Base-by-base conservation (phyloP, 2,113 vertebrate species). In the Ranitomeya variabilis region DNA sequence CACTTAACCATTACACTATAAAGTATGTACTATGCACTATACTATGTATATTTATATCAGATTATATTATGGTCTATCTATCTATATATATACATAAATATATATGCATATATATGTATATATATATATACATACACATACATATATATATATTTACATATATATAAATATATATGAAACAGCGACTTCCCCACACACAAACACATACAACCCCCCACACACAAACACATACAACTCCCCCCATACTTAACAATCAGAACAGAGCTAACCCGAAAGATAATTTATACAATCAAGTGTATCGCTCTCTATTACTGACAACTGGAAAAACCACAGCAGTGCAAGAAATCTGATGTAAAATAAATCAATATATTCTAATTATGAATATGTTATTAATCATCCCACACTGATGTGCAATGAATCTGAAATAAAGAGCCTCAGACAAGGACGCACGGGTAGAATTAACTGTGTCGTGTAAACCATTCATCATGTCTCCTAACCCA, bases 311-410 rank as follows among this genome's bases (percentile, higher is more conserved):
- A 54, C 62, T 23, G 18, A 80, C 76, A 80, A 66, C 76, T 67
- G 60, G 21, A 80, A 59, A 87, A 69, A 87, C 57, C 57, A 21
- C 73, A 78, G 37, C 18, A 57, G 16, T 69, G 52, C 19, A 81
- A 66, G 52, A 86, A 52, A 86, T 79, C 21, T 4, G 31, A 86
- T 66, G 85, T 45, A 77, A 78, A 62, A 86, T 78, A 86, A 86
- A 79, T 86, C 86, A 67, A 80, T 69, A 66, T 67, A 80, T 62
- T 62, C 69, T 87, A 87, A 80, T 87, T 87, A 59, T 78, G 55
- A 67, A 86, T 66, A 80, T 52, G 74, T 77, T 67, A 86, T 86
- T 79, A 86, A 86, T 86, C 85, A 86, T 86, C 45, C 45, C 31
- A 12, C 74, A 77, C 74, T 66, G 76, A 86, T 86, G 85, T 86